Base-by-base conservation (phyloP, 2,797 vertebrate species). In the Monodelphis domestica region DNA sequence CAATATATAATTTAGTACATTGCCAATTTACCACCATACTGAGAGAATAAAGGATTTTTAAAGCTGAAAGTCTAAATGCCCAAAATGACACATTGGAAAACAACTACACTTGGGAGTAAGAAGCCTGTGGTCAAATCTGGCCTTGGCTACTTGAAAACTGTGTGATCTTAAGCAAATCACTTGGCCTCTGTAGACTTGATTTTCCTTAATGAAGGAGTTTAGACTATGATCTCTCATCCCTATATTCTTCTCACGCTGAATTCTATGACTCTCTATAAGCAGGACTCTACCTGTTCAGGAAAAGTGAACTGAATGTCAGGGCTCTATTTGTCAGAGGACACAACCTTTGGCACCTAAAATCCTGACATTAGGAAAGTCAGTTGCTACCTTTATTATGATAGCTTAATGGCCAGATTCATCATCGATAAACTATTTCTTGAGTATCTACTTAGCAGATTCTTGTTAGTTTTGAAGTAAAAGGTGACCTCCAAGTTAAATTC, bases 21-120 rank as follows among this genome's bases (percentile, higher is more conserved):
- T 57, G 84, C 92, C 15, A 95, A 94, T 88, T 38, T 15, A 70
- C 53, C 94, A 91, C 3, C 3, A 53, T 51, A 93, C 91, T 59
- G 21, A 90, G 50, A n/a, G 90, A 89, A 55, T 21, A 88, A 95
- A 54, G 45, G 17, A 92, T 70, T 96, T 96, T 38, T 30, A 14
- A 50, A 88, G 91, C 33, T 90, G 70, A 53, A 89, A 89, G 33
- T n/a, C 29, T 89, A 33, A n/a, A 91, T 26, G 45, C 52, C 56
- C 12, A 91, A 38, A 29, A 91, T 52, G 52, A 11, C 53, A 87
- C 4, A 26, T 50, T n/a, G 59, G 15, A 84, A 50, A 38, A 50
- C 38, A 84, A 84, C 1, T 38, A 84, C 17, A 84, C 50, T 50
- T 50, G 38, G 38, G 3, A 11, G 38, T 26, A 84, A 26, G 38